Base-by-base conservation (phyloP, 2,113 vertebrate species). In the Trogon melanurus region DNA sequence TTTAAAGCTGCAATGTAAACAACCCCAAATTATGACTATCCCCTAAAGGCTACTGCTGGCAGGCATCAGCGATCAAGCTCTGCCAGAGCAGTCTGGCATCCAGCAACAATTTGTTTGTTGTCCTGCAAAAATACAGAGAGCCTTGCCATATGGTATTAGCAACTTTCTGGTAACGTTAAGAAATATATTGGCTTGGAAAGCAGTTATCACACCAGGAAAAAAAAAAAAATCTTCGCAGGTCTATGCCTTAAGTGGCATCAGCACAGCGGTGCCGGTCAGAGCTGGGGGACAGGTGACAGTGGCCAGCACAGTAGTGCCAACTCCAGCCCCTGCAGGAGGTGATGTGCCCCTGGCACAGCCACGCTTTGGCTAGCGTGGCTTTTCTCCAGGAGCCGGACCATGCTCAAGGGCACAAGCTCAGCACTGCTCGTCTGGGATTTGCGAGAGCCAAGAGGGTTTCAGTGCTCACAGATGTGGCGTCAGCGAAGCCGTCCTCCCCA, bases 101-200 rank as follows among this genome's bases (percentile, higher is more conserved):
- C 23, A 94, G 79, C 89, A 96, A 97, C 93, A 96, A 94, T 96
- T 97, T 97, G 96, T 96, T 97, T 97, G 94, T 93, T 91, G 97
- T 95, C 96, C 96, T 95, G 91, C 95, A 97, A 95, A 96, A 96
- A 93, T 91, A 90, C 88, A 93, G 89, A 95, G 93, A 76, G 93
- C 89, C 82, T 91, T 85, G 88, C 95, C 96, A 97, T 97, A 95
- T 97, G 96, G 93, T 96, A 97, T 87, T 80, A 97, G 96, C 93
- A 92, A 97, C 92, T 96, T 89, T 91, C 92, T 95, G 97, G 95
- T 97, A 97, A 96, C 74, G n/a, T 95, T 95, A 93, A 92, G 93
- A 93, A 97, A 97, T 91, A 58, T 6, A 96, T 92, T 97, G 96
- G 96, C 96, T 95, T 96, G 60, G 92, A 91, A 96, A 95, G 56